Evolutionary conservation across 1,140 invertebrate species (phyloP).

Genomic region (Lamellibrachia luymesi): DNA sequence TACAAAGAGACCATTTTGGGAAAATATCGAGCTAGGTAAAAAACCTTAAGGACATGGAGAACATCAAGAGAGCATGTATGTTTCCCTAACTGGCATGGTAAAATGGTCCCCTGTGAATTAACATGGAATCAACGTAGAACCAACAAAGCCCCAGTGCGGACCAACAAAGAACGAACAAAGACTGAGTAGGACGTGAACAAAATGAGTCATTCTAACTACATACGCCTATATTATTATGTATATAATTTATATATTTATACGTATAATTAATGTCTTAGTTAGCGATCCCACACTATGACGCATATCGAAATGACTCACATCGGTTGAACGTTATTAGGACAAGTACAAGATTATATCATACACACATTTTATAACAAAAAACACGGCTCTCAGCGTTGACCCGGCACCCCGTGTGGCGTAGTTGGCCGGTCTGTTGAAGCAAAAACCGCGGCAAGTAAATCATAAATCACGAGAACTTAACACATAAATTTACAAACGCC

Average conservation of each 20-base stretch:
- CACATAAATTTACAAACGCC: neutral
- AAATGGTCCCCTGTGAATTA: neutral
- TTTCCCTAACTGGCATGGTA: too few species aligned
- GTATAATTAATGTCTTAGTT: neutral
- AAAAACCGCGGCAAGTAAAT: neutral
- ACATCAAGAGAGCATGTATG: too few species aligned
- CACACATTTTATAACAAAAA: neutral
- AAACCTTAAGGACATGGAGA: too few species aligned
- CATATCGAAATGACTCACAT: neutral
- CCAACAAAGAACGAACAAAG: neutral
- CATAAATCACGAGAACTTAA: neutral
- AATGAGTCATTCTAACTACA: neutral
- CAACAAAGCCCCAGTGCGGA: too few species aligned
- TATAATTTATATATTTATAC: neutral
- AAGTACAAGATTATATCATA: neutral
- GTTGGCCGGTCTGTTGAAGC: neutral
- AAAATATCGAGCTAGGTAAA: too few species aligned
- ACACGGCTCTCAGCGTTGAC: neutral
- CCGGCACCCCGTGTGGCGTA: neutral
- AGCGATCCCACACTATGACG: neutral
- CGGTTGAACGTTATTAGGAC: neutral
- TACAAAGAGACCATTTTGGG: too few species aligned
- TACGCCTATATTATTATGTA: neutral
- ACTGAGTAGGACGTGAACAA: neutral
- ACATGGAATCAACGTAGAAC: neutral